Conservation (phyloP, 2,888 invertebrate species). For the Heliothis peltigera region DNA sequence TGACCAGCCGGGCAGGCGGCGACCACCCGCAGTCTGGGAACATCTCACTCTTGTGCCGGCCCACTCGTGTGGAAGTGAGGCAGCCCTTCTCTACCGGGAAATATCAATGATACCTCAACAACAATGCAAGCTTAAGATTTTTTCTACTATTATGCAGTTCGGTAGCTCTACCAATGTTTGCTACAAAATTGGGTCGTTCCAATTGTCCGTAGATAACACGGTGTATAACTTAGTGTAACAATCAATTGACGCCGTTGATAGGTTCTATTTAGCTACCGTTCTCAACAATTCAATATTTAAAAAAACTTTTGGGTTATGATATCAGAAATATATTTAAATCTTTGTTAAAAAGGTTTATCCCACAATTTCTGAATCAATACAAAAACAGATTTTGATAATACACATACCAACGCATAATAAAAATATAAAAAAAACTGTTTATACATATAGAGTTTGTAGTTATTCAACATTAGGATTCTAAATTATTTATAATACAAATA, state of each 20-base stretch:
- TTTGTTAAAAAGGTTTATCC: constrained; percentile 13
- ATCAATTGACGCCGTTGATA: constrained; percentile 64
- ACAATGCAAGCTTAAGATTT: constrained; percentile 68
- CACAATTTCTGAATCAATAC: constrained; percentile 11
- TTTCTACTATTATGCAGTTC: constrained; percentile 69
- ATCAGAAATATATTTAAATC: constrained; percentile 65
- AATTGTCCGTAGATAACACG: constrained; percentile 77
- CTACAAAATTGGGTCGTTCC: constrained; percentile 77
- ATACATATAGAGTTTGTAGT: no score
- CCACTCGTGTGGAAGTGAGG: constrained; percentile 81
- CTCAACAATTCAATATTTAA: constrained; percentile 67
- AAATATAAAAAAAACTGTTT: constrained; percentile 16
- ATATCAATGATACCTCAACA: constrained; percentile 77
- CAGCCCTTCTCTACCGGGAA: constrained; percentile 71
- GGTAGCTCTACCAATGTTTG: constrained; percentile 75
- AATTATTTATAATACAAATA: no score
- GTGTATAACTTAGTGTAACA: constrained; percentile 63
- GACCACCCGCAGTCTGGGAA: constrained; percentile 84
- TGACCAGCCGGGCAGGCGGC: constrained; percentile 43
- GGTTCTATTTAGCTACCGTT: constrained; percentile 60
- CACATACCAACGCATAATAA: not conserved
- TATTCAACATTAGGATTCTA: no score
- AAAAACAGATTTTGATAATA: constrained; percentile 22
- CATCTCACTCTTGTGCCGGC: constrained; percentile 69
- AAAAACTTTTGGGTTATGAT: constrained; percentile 69